phyloP scores from a whole-genome alignment of 2,888 invertebrate genomes.

The Strigamia maritima region DNA sequence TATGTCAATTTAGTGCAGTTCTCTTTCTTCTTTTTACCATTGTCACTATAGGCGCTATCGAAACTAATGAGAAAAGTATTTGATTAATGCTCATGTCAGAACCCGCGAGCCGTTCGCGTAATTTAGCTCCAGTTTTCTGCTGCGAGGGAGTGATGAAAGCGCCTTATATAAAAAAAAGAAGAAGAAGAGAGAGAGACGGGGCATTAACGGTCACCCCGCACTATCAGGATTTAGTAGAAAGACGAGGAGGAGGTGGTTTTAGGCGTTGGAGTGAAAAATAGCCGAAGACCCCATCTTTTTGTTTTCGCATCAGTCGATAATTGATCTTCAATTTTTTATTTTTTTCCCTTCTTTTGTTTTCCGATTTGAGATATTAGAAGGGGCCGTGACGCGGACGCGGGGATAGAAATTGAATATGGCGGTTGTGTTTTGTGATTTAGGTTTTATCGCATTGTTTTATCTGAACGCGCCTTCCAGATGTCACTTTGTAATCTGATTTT shows the following conservation, averaged over 20 bases:
- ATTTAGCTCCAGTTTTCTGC: not conserved
- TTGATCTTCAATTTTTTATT: not conserved
- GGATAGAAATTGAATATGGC: not conserved
- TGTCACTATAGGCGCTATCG: slow-evolving; percentile 9
- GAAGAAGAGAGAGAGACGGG: not conserved
- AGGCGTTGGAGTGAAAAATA: not conserved
- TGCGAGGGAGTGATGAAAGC: not conserved
- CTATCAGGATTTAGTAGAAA: not conserved
- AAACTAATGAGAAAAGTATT: slow-evolving; percentile 35
- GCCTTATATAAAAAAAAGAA: not conserved
- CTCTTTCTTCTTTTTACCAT: slow-evolving; percentile 5
- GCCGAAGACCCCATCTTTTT: not conserved
- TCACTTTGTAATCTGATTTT: not conserved
- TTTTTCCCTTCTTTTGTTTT: not conserved
- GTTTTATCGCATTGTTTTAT: not conserved
- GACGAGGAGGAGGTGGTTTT: too few relatives aligned
- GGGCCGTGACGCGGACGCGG: not conserved
- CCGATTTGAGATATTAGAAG: not conserved
- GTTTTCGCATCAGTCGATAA: not conserved
- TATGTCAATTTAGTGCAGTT: slow-evolving; percentile 33
- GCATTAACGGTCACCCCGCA: not conserved
- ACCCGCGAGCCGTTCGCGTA: slow-evolving; percentile 13
- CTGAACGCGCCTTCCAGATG: not conserved
- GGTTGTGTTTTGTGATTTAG: not conserved
- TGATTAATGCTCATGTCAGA: slow-evolving; percentile 35